These are phyloP conservation scores for Aplochiton taeniatus DNA, from an alignment of 2,797 vertebrate genomes.

Conservation along the genomic window DNA sequence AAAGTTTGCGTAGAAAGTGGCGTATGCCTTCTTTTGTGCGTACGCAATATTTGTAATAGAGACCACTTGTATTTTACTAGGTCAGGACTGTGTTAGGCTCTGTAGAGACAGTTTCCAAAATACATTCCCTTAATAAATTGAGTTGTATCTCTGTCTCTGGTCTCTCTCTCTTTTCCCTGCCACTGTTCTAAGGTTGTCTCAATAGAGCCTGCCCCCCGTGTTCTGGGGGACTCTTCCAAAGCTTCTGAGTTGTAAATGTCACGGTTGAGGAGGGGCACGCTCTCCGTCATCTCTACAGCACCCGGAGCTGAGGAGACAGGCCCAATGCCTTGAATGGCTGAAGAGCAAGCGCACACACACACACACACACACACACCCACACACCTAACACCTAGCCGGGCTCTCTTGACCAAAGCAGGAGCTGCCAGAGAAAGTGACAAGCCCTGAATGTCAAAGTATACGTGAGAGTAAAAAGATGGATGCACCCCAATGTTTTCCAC, in stretches of 20 bases:
- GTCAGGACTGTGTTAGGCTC: no score
- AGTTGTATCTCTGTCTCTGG: no score
- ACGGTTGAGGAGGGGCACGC: conserved; percentile 41
- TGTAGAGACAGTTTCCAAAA: no score
- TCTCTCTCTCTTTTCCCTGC: no score
- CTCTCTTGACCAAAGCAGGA: conserved; percentile 2
- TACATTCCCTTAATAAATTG: no score
- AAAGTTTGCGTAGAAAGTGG: no score
- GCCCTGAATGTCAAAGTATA: conserved; percentile 25
- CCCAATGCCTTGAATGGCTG: conserved; percentile 25
- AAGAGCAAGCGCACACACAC: background rate
- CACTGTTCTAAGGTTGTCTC: no score
- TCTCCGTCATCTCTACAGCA: conserved; percentile 45
- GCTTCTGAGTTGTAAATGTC: conserved; percentile 61
- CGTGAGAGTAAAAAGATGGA: background rate
- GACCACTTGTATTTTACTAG: no score
- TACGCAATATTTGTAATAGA: no score
- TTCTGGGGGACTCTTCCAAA: conserved; percentile 37
- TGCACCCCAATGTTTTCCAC: background rate
- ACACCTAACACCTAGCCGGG: background rate
- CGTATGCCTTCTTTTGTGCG: no score
- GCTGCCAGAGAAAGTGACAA: conserved; percentile 9
- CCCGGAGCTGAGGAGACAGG: conserved; percentile 36
- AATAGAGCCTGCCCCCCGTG: no score
- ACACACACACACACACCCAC: background rate